Base-by-base conservation (phyloP, 2,888 invertebrate genomes). In the Heliconius charithonia region DNA sequence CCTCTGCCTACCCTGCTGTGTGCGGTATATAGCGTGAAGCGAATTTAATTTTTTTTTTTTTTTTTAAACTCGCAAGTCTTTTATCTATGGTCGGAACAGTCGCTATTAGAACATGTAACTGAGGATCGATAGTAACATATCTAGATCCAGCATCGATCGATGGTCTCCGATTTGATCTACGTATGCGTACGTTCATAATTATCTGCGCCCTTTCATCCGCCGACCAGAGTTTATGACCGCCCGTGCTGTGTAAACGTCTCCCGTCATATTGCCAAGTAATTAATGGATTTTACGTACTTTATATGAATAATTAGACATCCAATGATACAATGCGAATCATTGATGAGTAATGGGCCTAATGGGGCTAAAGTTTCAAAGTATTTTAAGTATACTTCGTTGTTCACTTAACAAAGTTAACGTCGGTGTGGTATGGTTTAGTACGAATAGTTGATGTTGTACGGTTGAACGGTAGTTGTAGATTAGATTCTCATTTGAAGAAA, bases 161-260 rank as follows among this genome's bases (percentile, higher is more conserved):
- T 90, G 90, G 90, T 89, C 89, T 90, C 89, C 87, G 93, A 93
- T 94, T 93, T 93, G 94, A 94, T 94, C 93, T 93, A 93, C 93
- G 93, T 91, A 93, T 92, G 90, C 91, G 91, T 91, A 89, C 89
- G 89, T 87, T 90, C 93, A 93, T 94, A 94, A 94, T 93, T 94
- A 93, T 91, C 91, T 89, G 85, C 84, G 89, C 90, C 90, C 94
- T 94, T 94, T 93, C 93, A 94, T 94, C 90, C 89, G 91, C 94
- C 94, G 93, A 91, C 92, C 85, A 80, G 86, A 90, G 87, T 92
- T 93, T 93, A 93, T 90, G 93, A 89, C 87, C 90, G 89, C 88
- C 87, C 86, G 89, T 85, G 85, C 88, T 88, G 87, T 93, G 93
- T 93, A 93, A 92, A 92, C 89, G 91, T 92, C 91, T 89, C 90